Evolutionary conservation across 2,797 vertebrate species (phyloP), one percentile per base, ranked within the genome.

Genomic region (Xenopus petersii): DNA sequence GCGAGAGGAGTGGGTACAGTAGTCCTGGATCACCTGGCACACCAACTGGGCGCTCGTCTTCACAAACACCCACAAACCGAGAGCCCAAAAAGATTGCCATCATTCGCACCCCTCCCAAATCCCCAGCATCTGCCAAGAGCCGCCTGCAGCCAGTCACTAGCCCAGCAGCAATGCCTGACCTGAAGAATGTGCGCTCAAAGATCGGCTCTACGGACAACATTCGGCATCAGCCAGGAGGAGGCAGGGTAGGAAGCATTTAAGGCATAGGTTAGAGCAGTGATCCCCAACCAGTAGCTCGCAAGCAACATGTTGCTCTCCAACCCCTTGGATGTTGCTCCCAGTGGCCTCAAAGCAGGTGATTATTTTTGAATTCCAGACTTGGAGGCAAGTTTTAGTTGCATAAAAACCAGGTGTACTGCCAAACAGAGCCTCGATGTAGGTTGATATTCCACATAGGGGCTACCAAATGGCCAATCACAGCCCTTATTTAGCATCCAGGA

Each of bases 201-300:
- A 93, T 99, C 0, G 95, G 96, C 75, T 99, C 97, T 71, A 98
- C 93, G 0, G 96, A 96, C 0, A 99, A 99, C 89, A 89, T 98
- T 59, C 98, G 96, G 73, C 93, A 99, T 85, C 96, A 98, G 87
- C 97, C 96, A 0, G 97, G 97, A 80, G 97, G 97, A 0, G 96
- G 97, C 74, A 96, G 93, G 95, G 97, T 99, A 92, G 17, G 55
- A 55, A 49, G 10, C 58, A 60, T 15, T 3, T 30, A 30, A 30
- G 47, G 6, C 49, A 51, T 4, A 15, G 49, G 49, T 4, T 10
- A 51, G 49, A 12, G 15, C n/a, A n/a, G n/a, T n/a, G n/a, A n/a
- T n/a, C n/a, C n/a, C n/a, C n/a, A n/a, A n/a, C n/a, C n/a, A n/a
- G n/a, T n/a, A n/a, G n/a, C n/a, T n/a, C n/a, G n/a, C n/a, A n/a